Evolutionary conservation across 2,888 invertebrate genomes (phyloP).

Genomic region (Tenodera sinensis): DNA sequence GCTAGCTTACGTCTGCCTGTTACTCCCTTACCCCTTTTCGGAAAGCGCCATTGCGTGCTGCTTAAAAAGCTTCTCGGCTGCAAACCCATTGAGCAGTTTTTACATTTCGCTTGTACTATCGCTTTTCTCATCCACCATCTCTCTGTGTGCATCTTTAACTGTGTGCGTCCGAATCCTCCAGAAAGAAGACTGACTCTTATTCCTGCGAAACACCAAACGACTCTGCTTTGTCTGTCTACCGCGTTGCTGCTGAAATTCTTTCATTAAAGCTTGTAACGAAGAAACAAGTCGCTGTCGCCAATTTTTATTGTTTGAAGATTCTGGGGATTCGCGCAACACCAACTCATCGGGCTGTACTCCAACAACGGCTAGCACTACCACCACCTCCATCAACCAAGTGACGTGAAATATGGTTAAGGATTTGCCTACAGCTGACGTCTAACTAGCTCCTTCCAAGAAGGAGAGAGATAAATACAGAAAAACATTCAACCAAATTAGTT

Average conservation of each 20-base stretch:
- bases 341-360: not conserved
- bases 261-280: not conserved
- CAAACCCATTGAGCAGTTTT: constrained; percentile 10
- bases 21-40: constrained; percentile 28
- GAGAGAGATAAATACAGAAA: constrained; percentile 9
- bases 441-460: constrained; percentile 25
- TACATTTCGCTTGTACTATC: constrained; percentile 20
- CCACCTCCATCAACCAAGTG: not conserved
- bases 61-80: constrained; percentile 28
- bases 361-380: not conserved
- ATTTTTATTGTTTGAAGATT: not conserved
- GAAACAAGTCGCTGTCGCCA: not conserved
- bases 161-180: constrained; percentile 14
- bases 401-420: not conserved
- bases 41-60: constrained; percentile 30
- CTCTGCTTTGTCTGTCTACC: not conserved
- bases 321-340: not conserved
- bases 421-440: not conserved
- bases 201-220: not conserved
- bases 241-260: not conserved
- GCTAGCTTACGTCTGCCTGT: constrained; percentile 33
- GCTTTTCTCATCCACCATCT: constrained; percentile 20
- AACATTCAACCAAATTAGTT: constrained; percentile 19
- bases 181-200: constrained; percentile 10
- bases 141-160: constrained; percentile 19